phyloP scores from a whole-genome alignment of 2,113 vertebrate genomes.

The Neogobius melanostomus region DNA sequence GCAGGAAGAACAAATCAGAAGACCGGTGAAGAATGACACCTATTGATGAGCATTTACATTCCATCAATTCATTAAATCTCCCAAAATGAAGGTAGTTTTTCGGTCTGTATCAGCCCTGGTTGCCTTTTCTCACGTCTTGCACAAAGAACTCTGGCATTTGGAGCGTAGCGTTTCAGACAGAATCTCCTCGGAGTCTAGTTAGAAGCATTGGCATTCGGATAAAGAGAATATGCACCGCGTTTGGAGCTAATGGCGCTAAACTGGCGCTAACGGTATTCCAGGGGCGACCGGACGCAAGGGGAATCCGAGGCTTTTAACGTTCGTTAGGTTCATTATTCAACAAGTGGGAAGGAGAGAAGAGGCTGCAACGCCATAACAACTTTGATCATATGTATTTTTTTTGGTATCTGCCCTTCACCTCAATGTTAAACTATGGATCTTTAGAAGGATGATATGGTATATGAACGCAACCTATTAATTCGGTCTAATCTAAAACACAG shows the following conservation, averaged over 20 bases:
- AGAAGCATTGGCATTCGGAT: constrained; percentile 46
- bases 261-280: constrained; percentile 30
- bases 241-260: constrained; percentile 30
- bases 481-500: neutral
- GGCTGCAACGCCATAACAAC: neutral
- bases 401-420: too few species aligned
- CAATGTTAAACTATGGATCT: too few species aligned
- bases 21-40: too few species aligned
- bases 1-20: neutral
- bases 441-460: too few species aligned
- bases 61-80: too few species aligned
- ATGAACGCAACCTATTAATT: too few species aligned
- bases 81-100: neutral
- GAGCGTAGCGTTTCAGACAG: constrained; percentile 15
- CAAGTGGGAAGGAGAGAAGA: neutral
- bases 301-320: neutral
- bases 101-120: neutral
- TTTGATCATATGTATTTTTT: too few species aligned
- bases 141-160: constrained; percentile 1
- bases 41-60: too few species aligned
- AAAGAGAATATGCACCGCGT: constrained; percentile 36
- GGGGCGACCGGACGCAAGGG: constrained; percentile 12
- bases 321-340: constrained; percentile 22
- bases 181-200: constrained; percentile 41
- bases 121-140: neutral